These are phyloP conservation scores for Morus bassanus DNA, from an alignment of 2,797 vertebrate species.

Conservation along the genomic window DNA sequence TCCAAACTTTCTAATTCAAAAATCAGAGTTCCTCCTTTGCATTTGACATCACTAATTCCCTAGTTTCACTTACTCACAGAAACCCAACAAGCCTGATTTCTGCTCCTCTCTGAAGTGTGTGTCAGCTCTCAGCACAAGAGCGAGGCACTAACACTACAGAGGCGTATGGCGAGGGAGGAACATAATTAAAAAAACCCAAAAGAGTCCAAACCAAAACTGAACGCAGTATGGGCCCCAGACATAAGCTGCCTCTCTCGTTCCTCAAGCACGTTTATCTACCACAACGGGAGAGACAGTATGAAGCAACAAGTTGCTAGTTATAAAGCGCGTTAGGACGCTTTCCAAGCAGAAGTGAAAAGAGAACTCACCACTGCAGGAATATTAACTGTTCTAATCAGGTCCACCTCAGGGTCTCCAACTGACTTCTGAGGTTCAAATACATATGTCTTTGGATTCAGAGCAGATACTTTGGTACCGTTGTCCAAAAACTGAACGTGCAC, in stretches of 20 bases:
- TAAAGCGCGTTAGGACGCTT: not conserved
- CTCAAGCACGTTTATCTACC: not conserved
- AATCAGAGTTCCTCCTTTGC: not conserved
- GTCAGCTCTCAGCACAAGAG: not conserved
- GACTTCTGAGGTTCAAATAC: constrained; percentile 88
- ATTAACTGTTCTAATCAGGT: constrained; percentile 89
- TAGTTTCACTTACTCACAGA: not conserved
- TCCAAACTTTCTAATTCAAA: not conserved
- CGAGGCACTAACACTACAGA: not conserved
- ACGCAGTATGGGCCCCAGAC: not conserved
- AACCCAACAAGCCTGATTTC: not conserved
- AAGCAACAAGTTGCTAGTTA: not conserved
- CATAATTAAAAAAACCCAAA: rapidly evolving
- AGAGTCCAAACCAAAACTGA: not conserved
- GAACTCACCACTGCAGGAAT: constrained; percentile 89
- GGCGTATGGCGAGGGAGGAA: not conserved
- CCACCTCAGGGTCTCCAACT: constrained; percentile 81
- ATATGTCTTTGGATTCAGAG: constrained; percentile 89
- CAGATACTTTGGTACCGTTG: constrained; percentile 87
- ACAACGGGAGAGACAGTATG: not conserved
- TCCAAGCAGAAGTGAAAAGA: not conserved
- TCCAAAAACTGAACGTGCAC: constrained; percentile 84
- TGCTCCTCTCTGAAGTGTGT: not conserved
- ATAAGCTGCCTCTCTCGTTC: not conserved
- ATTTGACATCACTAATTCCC: not conserved